Evolutionary conservation across 2,113 vertebrate genomes (phyloP).

Genomic region (Cnemophilus loriae): DNA sequence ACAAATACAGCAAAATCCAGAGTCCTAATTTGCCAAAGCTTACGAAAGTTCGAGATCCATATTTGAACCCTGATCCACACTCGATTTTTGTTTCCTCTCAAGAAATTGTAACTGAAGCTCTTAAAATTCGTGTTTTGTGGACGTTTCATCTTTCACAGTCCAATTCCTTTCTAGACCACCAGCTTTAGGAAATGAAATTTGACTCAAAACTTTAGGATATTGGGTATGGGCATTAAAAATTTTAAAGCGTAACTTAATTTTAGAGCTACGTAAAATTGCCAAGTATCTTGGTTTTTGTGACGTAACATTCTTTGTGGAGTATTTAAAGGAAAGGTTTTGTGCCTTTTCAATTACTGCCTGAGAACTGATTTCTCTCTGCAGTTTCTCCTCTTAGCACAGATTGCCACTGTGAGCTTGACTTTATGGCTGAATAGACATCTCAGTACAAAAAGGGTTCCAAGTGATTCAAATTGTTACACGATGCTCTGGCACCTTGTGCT

Average conservation of each 20-base stretch:
- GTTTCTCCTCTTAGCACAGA: neutral
- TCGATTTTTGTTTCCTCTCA: neutral
- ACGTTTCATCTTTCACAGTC: neutral
- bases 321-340: neutral
- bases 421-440: slow-evolving; percentile 10
- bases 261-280: neutral
- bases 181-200: neutral
- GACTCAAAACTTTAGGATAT: neutral
- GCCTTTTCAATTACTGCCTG: neutral
- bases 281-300: neutral
- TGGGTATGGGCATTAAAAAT: neutral
- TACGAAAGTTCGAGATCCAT: neutral
- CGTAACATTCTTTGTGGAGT: neutral
- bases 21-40: neutral
- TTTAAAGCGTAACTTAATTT: neutral
- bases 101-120: neutral
- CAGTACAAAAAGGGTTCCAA: slow-evolving; percentile 14
- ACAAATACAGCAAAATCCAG: neutral
- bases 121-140: neutral
- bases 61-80: neutral
- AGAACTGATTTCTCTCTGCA: neutral
- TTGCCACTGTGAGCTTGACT: neutral
- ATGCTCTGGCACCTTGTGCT: slow-evolving; percentile 25
- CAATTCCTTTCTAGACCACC: neutral
- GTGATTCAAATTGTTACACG: neutral